These are phyloP conservation scores for Lithodes maja DNA, from an alignment of 2,888 invertebrate genomes.

Conservation along the genomic window DNA sequence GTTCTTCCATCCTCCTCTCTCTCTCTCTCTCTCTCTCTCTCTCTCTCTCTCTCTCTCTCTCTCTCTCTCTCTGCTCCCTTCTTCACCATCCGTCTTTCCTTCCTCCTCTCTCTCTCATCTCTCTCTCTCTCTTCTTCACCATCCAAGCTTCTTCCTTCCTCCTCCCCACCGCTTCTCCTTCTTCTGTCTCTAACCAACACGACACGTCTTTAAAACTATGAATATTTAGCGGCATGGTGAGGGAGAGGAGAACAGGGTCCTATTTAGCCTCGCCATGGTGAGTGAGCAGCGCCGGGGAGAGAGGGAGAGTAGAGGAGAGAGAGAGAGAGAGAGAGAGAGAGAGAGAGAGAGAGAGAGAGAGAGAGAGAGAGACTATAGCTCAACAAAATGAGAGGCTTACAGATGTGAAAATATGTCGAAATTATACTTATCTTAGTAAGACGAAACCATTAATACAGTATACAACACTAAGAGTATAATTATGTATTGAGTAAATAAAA, in stretches of 20 bases:
- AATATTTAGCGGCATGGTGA: conserved; percentile 39
- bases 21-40: neutral
- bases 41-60: neutral
- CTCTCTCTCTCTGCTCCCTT: neutral
- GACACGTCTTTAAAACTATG: conserved; percentile 50
- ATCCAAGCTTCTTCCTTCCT: neutral
- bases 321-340: conserved; percentile 52
- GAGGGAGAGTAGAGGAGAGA: neutral
- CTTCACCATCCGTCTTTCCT: no score
- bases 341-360: conserved; percentile 38
- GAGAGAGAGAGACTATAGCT: neutral
- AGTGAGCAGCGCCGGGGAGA: neutral
- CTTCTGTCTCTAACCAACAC: neutral
- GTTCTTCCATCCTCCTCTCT: no score
- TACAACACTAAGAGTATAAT: no score
- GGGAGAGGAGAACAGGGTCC: neutral
- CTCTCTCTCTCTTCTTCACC: neutral
- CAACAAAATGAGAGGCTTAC: no score
- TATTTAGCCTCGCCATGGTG: conserved; percentile 23
- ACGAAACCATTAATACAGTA: no score
- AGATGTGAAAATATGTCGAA: no score
- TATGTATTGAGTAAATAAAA: no score
- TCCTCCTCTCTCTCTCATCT: neutral
- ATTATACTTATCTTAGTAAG: no score
- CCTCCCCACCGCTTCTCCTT: conserved; percentile 5